Evolutionary conservation across 2,113 vertebrate species (phyloP), one percentile per base, ranked within the genome.

Genomic region (Oxyura jamaicensis): DNA sequence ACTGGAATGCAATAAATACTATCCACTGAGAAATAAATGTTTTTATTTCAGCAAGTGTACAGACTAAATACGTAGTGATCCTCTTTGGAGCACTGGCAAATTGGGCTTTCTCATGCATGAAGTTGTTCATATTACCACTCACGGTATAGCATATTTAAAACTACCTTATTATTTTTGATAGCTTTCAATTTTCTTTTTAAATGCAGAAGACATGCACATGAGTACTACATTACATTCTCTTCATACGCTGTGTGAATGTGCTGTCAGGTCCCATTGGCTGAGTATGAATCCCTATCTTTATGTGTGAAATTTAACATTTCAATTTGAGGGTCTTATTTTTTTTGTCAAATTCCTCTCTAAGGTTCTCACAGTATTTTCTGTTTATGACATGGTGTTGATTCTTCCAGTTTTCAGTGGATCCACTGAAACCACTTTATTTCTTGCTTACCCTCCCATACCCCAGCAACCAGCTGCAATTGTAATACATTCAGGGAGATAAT

Each of bases 221-320:
- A 36, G 56, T 46, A 50, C 55, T 69, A n/a, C 74, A 35, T 77
- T 59, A 52, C 55, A 77, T 93, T 91, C 90, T 55, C 83, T 86
- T 44, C 73, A 19, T 88, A 82, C 91, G 80, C 62, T 68, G 50
- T 75, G 71, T 39, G 96, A 83, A 84, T 88, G 80, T 48, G n/a
- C 95, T 73, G 33, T 82, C 92, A 79, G 31, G 50, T 94, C 53
- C 62, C 25, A 73, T 84, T 90, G 68, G 86, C 67, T 92, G 71
- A 77, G 76, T 95, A 92, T 88, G 90, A 91, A 90, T 95, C 55
- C 63, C 10, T 60, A 46, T 89, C 75, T 63, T 92, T 73, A 84
- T 84, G 66, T 89, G 66, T 12, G 3, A 82, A 69, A 82, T 62
- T 91, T 89, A 74, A 77, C 87, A 81, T 92, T 97, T 87, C 89